A percentile compares a stretch with the other conserved stretches of the same genome.
Evolutionary conservation across 2,888 invertebrate genomes (phyloP).

Genomic region (Xylota segnis): DNA sequence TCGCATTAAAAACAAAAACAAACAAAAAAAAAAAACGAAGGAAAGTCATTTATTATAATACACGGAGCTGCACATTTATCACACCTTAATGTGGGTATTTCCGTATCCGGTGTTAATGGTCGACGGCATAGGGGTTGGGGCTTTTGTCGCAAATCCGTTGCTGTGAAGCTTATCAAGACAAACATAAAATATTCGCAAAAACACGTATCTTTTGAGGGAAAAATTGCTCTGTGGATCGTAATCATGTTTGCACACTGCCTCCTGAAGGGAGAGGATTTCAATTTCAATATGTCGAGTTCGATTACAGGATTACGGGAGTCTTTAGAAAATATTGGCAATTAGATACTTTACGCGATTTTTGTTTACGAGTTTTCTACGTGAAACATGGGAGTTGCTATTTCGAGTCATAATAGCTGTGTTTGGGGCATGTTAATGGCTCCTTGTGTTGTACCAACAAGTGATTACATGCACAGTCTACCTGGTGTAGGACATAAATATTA

Average conservation of each 20-base stretch:
- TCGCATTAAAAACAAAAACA: constrained; percentile 46
- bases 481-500: background rate
- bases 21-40: constrained; percentile 2
- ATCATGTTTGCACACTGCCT: constrained; percentile 26
- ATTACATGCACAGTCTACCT: background rate
- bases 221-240: constrained; percentile 12
- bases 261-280: constrained; percentile 19
- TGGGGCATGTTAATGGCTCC: background rate
- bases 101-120: constrained; percentile 14
- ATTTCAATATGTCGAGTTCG: constrained; percentile 47
- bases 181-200: background rate
- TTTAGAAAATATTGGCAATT: constrained; percentile 18
- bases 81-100: constrained; percentile 20
- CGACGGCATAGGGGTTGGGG: background rate
- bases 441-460: background rate
- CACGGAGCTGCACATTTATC: constrained; percentile 47
- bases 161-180: constrained; percentile 10
- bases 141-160: constrained; percentile 17
- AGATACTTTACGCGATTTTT: background rate
- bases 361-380: constrained; percentile 14
- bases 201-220: constrained; percentile 2
- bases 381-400: background rate
- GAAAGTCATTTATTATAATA: constrained; percentile 38
- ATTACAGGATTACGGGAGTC: constrained; percentile 32
- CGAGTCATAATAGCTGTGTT: background rate